Base-by-base conservation (phyloP, 64 coral and sea anemone genomes). In the Montipora cactus region DNA sequence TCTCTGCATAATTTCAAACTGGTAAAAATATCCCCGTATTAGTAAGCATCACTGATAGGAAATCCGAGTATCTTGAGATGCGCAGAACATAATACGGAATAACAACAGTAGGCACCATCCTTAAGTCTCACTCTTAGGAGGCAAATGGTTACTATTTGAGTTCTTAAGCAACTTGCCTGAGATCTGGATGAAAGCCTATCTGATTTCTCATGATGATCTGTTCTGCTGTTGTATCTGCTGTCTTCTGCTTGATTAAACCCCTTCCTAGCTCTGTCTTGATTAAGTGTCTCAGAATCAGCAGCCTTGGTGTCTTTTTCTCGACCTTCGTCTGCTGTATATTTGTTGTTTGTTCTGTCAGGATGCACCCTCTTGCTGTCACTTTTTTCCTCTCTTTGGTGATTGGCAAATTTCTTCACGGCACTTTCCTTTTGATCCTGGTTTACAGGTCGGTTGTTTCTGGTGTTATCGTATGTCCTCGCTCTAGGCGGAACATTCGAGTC, bases 211-310 rank as follows among this genome's bases (percentile, higher is more conserved):
- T 14, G 67, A 1, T 44, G 82, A 1, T 86, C 82, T 50, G 45
- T 49, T 86, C 82, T 86, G 62, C 47, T 86, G 82, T 86, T 86
- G 7, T 86, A 44, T 72, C 82, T 72, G 66, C 71, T 44, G n/a
- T 86, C 82, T 10, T 49, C 66, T n/a, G 45, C 47, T 52, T 50
- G 82, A 16, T 49, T 71, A 48, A 49, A 50, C 47, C 66, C 82
- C 10, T 86, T 44, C 20, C 82, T 70, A 49, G 82, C 15, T 22
- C 82, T 86, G 4, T 86, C 82, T 51, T 86, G 15, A 72, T 86
- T 70, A 15, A 50, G 28, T 72, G 82, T 11, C 20, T 72, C 82
- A 19, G 64, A 72, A 72, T 86, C 67, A 51, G 22, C 18, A 69
- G 66, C 4, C 68, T 15, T 86, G 13, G 2, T 0, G 16, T 86